phyloP scores from a whole-genome alignment of 2,888 invertebrate species.

The Leucoma salicis region DNA sequence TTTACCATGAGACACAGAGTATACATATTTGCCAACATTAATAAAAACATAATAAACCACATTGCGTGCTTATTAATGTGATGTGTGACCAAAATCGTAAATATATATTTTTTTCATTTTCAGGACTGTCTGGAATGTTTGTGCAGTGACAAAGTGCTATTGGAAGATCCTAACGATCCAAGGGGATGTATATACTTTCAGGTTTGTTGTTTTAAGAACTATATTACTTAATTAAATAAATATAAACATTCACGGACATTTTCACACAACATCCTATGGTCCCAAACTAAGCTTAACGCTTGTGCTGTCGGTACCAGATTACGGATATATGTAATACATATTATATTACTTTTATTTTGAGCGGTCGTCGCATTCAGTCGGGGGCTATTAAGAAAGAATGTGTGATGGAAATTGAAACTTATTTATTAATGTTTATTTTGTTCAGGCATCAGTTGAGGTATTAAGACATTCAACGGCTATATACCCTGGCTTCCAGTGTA shows the following conservation, averaged over 20 bases:
- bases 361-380: too few species aligned
- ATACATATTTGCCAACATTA: too few species aligned
- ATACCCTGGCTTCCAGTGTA: constrained; percentile 93
- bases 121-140: constrained; percentile 33
- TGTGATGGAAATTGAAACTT: not conserved
- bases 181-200: constrained; percentile 85
- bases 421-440: not conserved
- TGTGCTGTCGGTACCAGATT: too few species aligned
- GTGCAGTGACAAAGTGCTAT: constrained; percentile 47
- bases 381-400: not conserved
- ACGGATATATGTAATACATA: too few species aligned
- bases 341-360: too few species aligned
- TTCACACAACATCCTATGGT: not conserved
- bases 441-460: constrained; percentile 92
- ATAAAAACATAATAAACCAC: too few species aligned
- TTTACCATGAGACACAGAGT: too few species aligned
- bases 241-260: not conserved
- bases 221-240: not conserved
- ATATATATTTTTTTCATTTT: too few species aligned
- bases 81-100: too few species aligned
- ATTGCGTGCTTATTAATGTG: too few species aligned
- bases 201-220: constrained; percentile 43
- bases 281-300: too few species aligned
- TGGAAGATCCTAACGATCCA: constrained; percentile 75
- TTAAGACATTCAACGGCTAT: constrained; percentile 94